A percentile compares a stretch with the other conserved stretches of the same genome.
Evolutionary conservation across 2,888 invertebrate genomes (phyloP).

Genomic region (Macrophya annulata): DNA sequence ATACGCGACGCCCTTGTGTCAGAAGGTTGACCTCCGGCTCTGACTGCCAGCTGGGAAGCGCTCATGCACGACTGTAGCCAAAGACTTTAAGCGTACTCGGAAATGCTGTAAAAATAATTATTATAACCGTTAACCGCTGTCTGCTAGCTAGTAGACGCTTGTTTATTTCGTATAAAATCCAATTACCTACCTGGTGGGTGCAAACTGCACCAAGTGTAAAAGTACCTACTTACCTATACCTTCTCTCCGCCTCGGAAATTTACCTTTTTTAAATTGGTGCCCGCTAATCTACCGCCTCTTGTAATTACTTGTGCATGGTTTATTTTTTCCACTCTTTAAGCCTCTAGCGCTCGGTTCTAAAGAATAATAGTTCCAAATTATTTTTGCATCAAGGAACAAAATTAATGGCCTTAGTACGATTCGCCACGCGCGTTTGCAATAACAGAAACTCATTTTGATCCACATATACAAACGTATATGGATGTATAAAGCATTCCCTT

Average conservation of each 20-base stretch:
- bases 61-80: constrained; percentile 76
- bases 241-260: not conserved
- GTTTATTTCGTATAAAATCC: constrained; percentile 38
- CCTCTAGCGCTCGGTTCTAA: not conserved
- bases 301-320: constrained; percentile 7
- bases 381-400: constrained; percentile 69
- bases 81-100: constrained; percentile 71
- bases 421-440: constrained; percentile 61
- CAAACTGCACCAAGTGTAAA: constrained; percentile 11
- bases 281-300: constrained; percentile 6
- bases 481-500: not conserved
- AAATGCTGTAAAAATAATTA: constrained; percentile 80
- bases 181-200: constrained; percentile 16
- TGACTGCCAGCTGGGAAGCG: constrained; percentile 78
- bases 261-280: constrained; percentile 2
- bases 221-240: not conserved
- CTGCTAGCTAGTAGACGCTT: constrained; percentile 42
- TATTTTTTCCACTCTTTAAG: not conserved
- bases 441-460: constrained; percentile 34
- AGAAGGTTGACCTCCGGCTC: constrained; percentile 73
- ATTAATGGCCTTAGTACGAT: constrained; percentile 70
- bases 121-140: constrained; percentile 76
- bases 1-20: constrained; percentile 73
- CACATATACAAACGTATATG: not conserved
- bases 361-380: constrained; percentile 65